Base-by-base conservation (phyloP, 2,113 vertebrate genomes). In the Albula glossodonta region DNA sequence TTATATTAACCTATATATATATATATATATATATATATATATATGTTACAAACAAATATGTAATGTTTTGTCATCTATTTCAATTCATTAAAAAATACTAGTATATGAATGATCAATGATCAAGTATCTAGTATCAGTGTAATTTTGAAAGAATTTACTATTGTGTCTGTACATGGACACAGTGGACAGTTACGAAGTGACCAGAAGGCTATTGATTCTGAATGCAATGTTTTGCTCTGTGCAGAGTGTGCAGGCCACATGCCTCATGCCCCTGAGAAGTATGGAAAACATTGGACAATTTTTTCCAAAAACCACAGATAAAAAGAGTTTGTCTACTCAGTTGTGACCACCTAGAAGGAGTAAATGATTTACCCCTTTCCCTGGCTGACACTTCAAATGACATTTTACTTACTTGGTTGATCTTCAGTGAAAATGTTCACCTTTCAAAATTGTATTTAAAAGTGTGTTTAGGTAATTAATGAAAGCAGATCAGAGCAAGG, bases 321-420 rank as follows among this genome's bases (percentile, higher is more conserved):
- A 79, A 48, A 48, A 8, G 10, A 79, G 78, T 50, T 79, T 79
- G 80, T 86, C 78, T 31, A 77, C 22, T 63, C 84, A 41, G 83
- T 78, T 56, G 3, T 84, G n/a, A 13, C 41, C 5, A 41, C 48
- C 41, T 12, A 48, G 22, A 1, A 15, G 4, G 51, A 2, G 84
- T 88, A 7, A 93, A 93, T 93, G 66, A 93, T 91, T 91, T 15
- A 92, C 88, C 7, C 1, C 0, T 9, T 0, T 51, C 70, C 19
- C 70, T 31, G 70, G 70, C 70, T n/a, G n/a, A 31, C 10, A 31
- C 70, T 7, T 74, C 8, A 5, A 31, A 56, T 9, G 22, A 31
- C 70, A 25, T 74, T 15, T 19, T 22, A 66, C 60, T 7, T 66
- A 66, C 17, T 4, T 19, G 12, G 56, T 66, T 84, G 49, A 53